Conservation (phyloP, 2,888 invertebrate species). For the Lepeophtheirus nordmannii region DNA sequence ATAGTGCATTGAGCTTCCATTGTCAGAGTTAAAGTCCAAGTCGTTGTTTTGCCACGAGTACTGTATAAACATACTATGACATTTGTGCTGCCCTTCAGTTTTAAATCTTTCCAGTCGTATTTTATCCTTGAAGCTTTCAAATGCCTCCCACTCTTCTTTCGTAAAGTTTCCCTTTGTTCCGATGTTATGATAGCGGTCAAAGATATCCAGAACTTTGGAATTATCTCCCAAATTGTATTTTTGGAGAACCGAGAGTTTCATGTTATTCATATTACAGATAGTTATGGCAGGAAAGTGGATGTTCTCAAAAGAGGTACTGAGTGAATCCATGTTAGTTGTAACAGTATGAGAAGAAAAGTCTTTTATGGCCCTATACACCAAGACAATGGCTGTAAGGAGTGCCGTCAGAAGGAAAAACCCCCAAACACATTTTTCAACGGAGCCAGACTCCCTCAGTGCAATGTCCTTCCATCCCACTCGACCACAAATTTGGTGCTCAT, state of each 20-base stretch:
- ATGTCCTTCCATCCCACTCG: no score
- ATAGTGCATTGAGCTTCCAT: conserved; percentile 13
- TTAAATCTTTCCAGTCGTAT: conserved; percentile 3
- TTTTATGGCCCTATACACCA: conserved; percentile 6
- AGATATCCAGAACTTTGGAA: conserved; percentile 8
- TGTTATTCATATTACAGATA: conserved; percentile 21
- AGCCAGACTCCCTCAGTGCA: no score
- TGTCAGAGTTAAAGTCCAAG: not conserved
- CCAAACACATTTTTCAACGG: conserved; percentile 10
- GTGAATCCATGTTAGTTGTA: conserved; percentile 21
- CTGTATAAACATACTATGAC: conserved; percentile 20
- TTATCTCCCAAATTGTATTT: conserved; percentile 16
- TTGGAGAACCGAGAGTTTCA: conserved; percentile 17
- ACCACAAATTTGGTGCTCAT: no score
- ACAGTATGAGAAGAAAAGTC: conserved; percentile 23
- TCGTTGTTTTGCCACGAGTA: conserved; percentile 16
- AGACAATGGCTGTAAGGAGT: conserved; percentile 7
- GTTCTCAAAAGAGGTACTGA: conserved; percentile 15
- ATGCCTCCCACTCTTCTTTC: conserved; percentile 8
- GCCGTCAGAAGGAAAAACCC: not conserved
- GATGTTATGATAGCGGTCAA: conserved; percentile 20
- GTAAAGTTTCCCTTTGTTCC: conserved; percentile 10
- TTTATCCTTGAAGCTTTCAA: conserved; percentile 13
- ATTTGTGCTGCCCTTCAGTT: conserved; percentile 16
- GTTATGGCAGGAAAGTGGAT: conserved; percentile 22